These are phyloP conservation scores for Mesocricetus auratus DNA, from an alignment of 2,113 vertebrate species.

Conservation along the genomic window DNA sequence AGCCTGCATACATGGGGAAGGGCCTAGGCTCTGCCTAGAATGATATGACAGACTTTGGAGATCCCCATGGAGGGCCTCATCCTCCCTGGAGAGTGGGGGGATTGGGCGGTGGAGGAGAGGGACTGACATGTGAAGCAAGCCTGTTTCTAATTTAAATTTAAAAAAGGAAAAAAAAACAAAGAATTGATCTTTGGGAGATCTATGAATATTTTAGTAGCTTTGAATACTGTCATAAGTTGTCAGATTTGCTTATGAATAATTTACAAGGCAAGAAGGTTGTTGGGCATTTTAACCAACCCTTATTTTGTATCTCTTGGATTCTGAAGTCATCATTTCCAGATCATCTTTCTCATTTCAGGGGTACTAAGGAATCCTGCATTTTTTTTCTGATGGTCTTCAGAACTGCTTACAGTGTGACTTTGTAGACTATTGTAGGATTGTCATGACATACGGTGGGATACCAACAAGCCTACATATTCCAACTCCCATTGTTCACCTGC, in stretches of 20 bases:
- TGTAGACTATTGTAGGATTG: not conserved
- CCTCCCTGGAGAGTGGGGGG: too few species aligned
- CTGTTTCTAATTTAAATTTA: too few species aligned
- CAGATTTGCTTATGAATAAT: not conserved
- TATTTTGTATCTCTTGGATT: constrained; percentile 4
- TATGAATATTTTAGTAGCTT: not conserved
- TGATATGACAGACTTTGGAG: too few species aligned
- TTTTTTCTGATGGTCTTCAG: not conserved
- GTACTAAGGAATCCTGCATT: constrained; percentile 28
- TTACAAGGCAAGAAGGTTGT: not conserved
- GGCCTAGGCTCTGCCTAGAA: too few species aligned
- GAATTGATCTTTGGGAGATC: not conserved
- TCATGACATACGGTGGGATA: not conserved
- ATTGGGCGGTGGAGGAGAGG: too few species aligned
- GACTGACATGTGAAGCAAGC: too few species aligned
- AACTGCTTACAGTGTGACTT: not conserved
- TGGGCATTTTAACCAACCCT: not conserved
- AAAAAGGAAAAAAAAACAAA: too few species aligned
- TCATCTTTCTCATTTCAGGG: not conserved
- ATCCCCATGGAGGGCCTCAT: too few species aligned
- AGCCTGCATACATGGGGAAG: too few species aligned
- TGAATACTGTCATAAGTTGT: not conserved
- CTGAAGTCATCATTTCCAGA: not conserved
- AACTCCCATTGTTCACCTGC: not conserved
- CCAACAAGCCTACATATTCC: not conserved